Conservation (phyloP, 2,888 invertebrate species). For the Argynnis bischoffii region DNA sequence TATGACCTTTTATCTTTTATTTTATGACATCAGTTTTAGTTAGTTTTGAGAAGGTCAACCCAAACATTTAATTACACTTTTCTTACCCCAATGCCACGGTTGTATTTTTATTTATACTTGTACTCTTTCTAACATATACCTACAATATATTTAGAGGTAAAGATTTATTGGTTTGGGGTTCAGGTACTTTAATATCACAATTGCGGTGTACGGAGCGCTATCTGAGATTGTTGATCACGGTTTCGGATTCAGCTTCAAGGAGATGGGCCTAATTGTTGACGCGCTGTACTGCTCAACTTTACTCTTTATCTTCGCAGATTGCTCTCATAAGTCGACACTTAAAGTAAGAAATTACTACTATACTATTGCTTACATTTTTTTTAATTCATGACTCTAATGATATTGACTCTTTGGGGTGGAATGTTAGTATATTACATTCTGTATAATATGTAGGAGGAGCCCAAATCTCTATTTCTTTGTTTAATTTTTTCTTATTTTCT, state of each 20-base stretch:
- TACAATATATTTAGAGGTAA: neutral
- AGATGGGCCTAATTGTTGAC: slow-evolving; percentile 85
- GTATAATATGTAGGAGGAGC: no score
- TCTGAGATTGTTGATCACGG: slow-evolving; percentile 87
- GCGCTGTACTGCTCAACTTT: slow-evolving; percentile 83
- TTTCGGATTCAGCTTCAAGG: slow-evolving; percentile 85
- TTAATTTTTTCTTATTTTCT: no score
- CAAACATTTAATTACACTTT: no score
- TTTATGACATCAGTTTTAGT: no score
- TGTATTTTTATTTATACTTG: neutral
- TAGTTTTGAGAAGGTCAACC: no score
- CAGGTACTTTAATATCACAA: slow-evolving; percentile 85
- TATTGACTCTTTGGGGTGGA: no score
- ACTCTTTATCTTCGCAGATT: slow-evolving; percentile 85
- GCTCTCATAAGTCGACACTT: slow-evolving; percentile 84
- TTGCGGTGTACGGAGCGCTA: slow-evolving; percentile 85
- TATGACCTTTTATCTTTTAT: no score
- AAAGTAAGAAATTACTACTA: slow-evolving; percentile 56
- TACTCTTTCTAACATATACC: neutral
- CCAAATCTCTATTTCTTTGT: no score
- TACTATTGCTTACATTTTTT: neutral
- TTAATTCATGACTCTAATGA: neutral
- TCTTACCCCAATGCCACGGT: no score
- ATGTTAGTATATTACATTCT: no score
- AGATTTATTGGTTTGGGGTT: neutral